Evolutionary conservation across 2,888 invertebrate genomes (phyloP).

Genomic region (Tetramorium bicarinatum): DNA sequence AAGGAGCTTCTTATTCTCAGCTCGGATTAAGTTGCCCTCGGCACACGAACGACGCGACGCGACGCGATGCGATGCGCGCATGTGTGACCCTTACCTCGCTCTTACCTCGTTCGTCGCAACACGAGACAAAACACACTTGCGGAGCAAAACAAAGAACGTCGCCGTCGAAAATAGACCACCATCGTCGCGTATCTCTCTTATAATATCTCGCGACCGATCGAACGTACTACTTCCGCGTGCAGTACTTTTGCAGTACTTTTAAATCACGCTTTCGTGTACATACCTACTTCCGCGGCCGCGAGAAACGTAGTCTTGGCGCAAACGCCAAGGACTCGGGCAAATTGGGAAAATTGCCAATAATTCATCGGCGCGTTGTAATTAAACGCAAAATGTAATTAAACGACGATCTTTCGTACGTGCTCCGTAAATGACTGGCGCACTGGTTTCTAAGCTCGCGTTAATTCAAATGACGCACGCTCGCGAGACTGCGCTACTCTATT

Average conservation of each 20-base stretch:
- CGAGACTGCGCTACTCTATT: not conserved
- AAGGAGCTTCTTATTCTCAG: constrained; percentile 30
- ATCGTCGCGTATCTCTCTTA: constrained; percentile 15
- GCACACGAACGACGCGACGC: constrained; percentile 16
- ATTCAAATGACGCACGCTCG: not conserved
- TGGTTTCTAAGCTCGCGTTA: not conserved
- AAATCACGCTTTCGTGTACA: not conserved
- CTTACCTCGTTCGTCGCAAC: constrained; percentile 18
- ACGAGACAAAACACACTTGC: constrained; percentile 54
- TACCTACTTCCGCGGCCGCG: not conserved
- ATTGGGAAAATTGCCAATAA: constrained; percentile 10
- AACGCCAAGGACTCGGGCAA: not conserved
- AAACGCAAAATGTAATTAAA: not conserved
- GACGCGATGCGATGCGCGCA: no score
- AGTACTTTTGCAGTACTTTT: not conserved
- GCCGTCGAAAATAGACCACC: constrained; percentile 64
- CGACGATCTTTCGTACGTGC: not conserved
- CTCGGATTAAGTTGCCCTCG: constrained; percentile 42
- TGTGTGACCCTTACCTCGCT: not conserved
- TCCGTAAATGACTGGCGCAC: not conserved
- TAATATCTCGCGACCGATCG: not conserved
- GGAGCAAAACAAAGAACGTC: constrained; percentile 44
- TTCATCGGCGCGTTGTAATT: not conserved
- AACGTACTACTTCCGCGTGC: not conserved
- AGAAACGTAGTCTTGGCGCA: not conserved